Conservation (phyloP, 2,797 vertebrate species). For the Hafferia zeledoni region DNA sequence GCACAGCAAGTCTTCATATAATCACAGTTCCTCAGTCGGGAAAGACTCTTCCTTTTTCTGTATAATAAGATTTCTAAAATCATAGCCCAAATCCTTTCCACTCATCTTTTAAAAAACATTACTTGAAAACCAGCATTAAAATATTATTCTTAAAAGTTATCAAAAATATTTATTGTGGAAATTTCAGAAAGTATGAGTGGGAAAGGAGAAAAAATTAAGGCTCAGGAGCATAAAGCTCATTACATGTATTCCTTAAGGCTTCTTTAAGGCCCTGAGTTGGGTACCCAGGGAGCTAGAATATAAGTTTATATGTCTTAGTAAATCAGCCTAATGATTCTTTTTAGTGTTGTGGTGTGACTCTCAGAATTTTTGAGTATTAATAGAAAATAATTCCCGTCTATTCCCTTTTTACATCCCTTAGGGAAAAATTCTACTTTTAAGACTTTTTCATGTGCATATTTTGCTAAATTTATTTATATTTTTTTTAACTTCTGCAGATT, state of each 20-base stretch:
- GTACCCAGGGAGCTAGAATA: background rate
- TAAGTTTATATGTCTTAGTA: conserved; percentile 9
- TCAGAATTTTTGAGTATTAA: conserved; percentile 1
- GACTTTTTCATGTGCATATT: background rate
- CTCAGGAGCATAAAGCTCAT: background rate
- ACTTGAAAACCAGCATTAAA: background rate
- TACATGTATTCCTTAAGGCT: background rate
- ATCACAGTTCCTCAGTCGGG: background rate
- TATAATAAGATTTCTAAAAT: background rate
- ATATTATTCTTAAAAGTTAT: background rate
- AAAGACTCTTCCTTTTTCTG: background rate
- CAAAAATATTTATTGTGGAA: background rate
- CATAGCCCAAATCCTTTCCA: background rate
- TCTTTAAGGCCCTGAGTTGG: background rate
- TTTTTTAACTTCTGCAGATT: background rate
- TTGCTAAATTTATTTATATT: background rate
- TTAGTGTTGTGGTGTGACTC: background rate
- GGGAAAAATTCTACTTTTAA: background rate
- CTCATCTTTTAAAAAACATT: background rate
- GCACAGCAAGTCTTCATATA: background rate
- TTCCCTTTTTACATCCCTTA: background rate
- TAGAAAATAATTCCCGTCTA: conserved; percentile 20
- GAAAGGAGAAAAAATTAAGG: background rate
- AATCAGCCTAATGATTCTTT: conserved; percentile 13
- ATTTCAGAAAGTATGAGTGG: background rate